Percentiles rank a stretch among this genome's conserved stretches.
These are phyloP conservation scores for Dipus sagitta DNA, from an alignment of 2,797 vertebrate species.

Conservation along the genomic window DNA sequence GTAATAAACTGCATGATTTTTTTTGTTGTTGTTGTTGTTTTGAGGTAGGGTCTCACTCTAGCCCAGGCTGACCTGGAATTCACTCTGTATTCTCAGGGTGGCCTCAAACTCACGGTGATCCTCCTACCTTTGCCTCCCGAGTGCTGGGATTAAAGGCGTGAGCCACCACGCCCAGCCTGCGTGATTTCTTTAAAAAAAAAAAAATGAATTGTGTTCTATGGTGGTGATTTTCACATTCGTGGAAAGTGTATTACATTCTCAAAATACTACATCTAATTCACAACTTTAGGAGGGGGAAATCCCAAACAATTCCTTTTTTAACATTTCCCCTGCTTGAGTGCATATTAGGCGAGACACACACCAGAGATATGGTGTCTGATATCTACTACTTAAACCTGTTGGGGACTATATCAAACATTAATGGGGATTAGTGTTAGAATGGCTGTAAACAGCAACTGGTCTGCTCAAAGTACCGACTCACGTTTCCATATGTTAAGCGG, in stretches of 20 bases:
- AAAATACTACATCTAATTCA: conserved; percentile 73
- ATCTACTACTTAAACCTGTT: conserved; percentile 88
- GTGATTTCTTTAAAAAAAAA: background rate
- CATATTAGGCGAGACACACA: conserved; percentile 72
- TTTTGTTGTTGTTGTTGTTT: no score
- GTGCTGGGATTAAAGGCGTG: no score
- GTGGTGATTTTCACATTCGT: conserved; percentile 66
- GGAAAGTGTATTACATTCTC: conserved; percentile 68
- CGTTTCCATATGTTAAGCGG: conserved; percentile 88
- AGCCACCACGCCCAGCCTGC: no score
- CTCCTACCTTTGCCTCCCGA: no score
- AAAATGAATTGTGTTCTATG: conserved; percentile 60
- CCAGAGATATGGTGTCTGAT: conserved; percentile 86
- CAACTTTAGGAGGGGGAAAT: conserved; percentile 24
- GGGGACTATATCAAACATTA: conserved; percentile 90
- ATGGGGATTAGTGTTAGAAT: conserved; percentile 90
- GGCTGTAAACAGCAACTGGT: conserved; percentile 89
- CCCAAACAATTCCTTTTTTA: background rate
- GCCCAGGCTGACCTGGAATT: no score
- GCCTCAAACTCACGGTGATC: no score
- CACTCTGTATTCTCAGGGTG: no score
- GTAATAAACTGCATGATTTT: background rate
- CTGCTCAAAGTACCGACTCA: conserved; percentile 86
- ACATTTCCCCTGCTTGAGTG: conserved; percentile 63
- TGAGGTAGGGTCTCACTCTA: no score